phyloP scores from a whole-genome alignment of 2,888 invertebrate genomes.

The Pseudococcus viburni region DNA sequence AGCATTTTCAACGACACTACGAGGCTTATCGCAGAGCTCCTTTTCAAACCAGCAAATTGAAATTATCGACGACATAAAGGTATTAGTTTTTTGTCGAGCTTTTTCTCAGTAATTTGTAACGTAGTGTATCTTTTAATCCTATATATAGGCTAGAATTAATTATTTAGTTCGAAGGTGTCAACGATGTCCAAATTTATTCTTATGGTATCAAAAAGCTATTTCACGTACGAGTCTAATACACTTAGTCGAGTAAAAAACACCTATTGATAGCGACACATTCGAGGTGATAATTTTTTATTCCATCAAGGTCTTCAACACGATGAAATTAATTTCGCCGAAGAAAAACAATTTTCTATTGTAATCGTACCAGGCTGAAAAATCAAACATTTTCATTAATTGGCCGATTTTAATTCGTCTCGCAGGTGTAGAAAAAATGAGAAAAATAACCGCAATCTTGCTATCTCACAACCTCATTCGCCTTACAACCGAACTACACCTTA shows the following conservation, averaged over 20 bases:
- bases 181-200: not conserved
- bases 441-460: not conserved
- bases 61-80: not conserved
- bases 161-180: not conserved
- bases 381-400: not conserved
- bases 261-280: not conserved
- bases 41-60: constrained; percentile 25
- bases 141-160: not conserved
- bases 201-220: not conserved
- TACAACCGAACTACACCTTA: not conserved
- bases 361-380: not conserved
- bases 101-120: not conserved
- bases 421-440: not conserved
- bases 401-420: not conserved
- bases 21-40: not conserved
- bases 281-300: not conserved
- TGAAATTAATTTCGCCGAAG: not conserved
- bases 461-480: not conserved
- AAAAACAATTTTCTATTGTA: not conserved
- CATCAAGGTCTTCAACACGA: not conserved
- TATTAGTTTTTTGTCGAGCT: not conserved
- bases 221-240: not conserved
- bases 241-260: not conserved
- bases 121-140: not conserved
- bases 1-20: constrained; percentile 4